Percentiles rank a stretch among this genome's conserved stretches.
phyloP scores from a whole-genome alignment of 1,140 invertebrate genomes.

The Agrypnia vestita region DNA sequence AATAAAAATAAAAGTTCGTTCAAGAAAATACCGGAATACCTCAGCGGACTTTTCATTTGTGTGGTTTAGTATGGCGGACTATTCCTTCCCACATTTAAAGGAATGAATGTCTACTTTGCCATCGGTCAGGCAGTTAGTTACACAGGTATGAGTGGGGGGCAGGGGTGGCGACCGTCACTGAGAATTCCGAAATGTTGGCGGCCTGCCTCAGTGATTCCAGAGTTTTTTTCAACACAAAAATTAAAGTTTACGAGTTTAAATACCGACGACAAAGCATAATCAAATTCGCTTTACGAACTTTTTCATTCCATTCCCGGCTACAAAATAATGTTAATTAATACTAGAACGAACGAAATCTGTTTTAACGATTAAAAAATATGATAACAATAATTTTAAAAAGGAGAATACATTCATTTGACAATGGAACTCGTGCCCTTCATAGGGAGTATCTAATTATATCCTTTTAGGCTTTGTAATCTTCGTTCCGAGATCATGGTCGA shows the following conservation, averaged over 20 bases:
- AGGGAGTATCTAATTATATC: too few species aligned
- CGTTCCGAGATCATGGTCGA: too few species aligned
- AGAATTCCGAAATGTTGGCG: constrained; percentile 17
- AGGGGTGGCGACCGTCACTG: neutral
- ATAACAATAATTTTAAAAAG: too few species aligned
- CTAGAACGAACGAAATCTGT: too few species aligned
- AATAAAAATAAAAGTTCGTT: neutral
- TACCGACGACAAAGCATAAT: neutral
- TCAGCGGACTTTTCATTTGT: neutral
- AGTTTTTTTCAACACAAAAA: constrained; percentile 8
- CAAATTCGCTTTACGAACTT: neutral
- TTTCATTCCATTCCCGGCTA: too few species aligned
- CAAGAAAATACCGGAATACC: constrained; percentile 1
- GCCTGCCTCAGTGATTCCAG: constrained; percentile 2
- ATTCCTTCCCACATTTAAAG: neutral
- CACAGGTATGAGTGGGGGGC: neutral
- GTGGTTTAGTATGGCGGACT: constrained; percentile 28
- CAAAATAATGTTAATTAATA: too few species aligned
- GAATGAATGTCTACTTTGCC: neutral
- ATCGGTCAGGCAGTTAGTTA: neutral
- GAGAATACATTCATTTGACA: too few species aligned
- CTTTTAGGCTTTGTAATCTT: too few species aligned
- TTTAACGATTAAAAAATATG: too few species aligned
- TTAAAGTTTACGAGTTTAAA: neutral
- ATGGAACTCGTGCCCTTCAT: too few species aligned